Conservation (phyloP, 2,888 invertebrate species). For the Lithophane ornitopus region DNA sequence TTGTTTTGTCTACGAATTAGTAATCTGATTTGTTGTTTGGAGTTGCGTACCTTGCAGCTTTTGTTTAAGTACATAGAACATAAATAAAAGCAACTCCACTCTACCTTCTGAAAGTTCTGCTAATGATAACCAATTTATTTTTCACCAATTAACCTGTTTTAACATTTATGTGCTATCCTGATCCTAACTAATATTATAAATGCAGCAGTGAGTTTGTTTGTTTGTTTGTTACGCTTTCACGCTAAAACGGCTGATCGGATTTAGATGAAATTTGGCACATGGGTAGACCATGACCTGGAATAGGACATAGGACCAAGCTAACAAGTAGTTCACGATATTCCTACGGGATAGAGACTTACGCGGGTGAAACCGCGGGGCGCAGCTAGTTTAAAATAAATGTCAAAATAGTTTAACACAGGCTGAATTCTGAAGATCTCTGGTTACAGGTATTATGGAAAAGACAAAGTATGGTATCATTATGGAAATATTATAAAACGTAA, state of each 20-base stretch:
- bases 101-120: no score
- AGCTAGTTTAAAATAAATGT: neutral
- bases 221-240: no score
- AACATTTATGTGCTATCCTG: neutral
- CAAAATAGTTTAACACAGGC: neutral
- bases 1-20: constrained; percentile 54
- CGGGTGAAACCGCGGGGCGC: no score
- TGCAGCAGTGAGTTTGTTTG: no score
- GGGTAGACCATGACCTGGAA: no score
- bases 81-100: neutral
- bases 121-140: neutral
- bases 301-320: no score
- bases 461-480: neutral
- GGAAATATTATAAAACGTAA: neutral
- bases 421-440: neutral
- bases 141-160: neutral
- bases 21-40: constrained; percentile 25
- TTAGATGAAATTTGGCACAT: no score
- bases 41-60: neutral
- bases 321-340: no score
- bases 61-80: neutral
- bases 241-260: no score
- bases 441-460: neutral
- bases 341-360: no score
- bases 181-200: no score